Conservation (phyloP, 2,888 invertebrate genomes). For the Ctena decussata region DNA sequence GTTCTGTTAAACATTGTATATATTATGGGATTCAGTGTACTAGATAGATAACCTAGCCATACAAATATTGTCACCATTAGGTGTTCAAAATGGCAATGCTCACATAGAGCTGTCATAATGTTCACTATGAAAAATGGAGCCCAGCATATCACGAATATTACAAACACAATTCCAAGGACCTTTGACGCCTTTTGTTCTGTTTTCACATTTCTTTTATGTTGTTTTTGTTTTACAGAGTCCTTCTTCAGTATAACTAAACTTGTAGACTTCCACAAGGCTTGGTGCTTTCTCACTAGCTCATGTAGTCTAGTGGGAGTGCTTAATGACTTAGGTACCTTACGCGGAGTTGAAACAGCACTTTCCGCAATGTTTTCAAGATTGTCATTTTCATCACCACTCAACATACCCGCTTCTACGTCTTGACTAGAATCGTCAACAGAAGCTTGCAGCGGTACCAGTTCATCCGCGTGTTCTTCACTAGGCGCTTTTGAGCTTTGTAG, state of each 20-base stretch:
- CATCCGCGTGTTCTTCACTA: neutral
- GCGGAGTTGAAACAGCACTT: neutral
- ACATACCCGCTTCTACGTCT: neutral
- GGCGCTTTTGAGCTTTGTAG: neutral
- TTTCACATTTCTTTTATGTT: slow-evolving; percentile 88
- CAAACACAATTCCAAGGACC: slow-evolving; percentile 88
- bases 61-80: slow-evolving; percentile 83
- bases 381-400: slow-evolving; percentile 30
- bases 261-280: slow-evolving; percentile 71
- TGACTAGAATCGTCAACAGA: neutral
- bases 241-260: slow-evolving; percentile 78
- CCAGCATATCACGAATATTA: slow-evolving; percentile 86
- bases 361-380: slow-evolving; percentile 16
- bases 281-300: slow-evolving; percentile 79
- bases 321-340: slow-evolving; percentile 30
- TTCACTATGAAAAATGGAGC: slow-evolving; percentile 86
- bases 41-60: slow-evolving; percentile 86
- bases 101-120: slow-evolving; percentile 89
- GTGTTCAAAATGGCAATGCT: slow-evolving; percentile 90
- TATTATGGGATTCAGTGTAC: slow-evolving; percentile 86
- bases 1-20: slow-evolving; percentile 86
- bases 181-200: slow-evolving; percentile 99
- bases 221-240: slow-evolving; percentile 66
- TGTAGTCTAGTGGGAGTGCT: slow-evolving; percentile 60
- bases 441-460: slow-evolving; percentile 13